phyloP scores from a whole-genome alignment of 2,797 vertebrate species.

The Anniella stebbinsi region DNA sequence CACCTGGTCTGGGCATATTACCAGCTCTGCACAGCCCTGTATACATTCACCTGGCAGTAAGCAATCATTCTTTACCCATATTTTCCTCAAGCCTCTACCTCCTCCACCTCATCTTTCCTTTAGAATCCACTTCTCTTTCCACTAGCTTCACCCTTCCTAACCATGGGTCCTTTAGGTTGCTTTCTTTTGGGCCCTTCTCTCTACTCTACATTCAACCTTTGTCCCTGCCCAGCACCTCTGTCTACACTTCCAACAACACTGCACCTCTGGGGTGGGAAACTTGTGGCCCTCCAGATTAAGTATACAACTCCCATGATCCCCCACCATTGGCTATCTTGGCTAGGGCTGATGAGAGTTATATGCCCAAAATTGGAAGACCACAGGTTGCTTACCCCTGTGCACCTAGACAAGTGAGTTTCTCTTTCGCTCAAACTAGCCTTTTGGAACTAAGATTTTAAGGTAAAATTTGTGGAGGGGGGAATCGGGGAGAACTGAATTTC shows the following conservation, averaged over 20 bases:
- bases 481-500: background rate
- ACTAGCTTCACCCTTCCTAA: background rate
- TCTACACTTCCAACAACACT: background rate
- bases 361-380: no score
- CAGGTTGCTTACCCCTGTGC: background rate
- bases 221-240: background rate
- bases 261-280: no score
- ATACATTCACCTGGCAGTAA: background rate
- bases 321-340: no score
- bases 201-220: background rate
- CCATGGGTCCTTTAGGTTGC: background rate
- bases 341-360: no score
- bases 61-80: background rate
- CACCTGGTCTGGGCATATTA: no score
- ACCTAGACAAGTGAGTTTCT: background rate
- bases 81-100: background rate
- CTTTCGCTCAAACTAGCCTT: background rate
- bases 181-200: background rate
- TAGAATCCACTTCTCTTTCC: background rate
- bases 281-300: no score
- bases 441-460: slow-evolving; percentile 6
- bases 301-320: no score
- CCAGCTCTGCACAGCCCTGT: no score
- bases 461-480: background rate
- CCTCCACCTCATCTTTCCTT: background rate